Conservation (phyloP, 2,797 vertebrate genomes). For the Paratrypauchen microcephalus region DNA sequence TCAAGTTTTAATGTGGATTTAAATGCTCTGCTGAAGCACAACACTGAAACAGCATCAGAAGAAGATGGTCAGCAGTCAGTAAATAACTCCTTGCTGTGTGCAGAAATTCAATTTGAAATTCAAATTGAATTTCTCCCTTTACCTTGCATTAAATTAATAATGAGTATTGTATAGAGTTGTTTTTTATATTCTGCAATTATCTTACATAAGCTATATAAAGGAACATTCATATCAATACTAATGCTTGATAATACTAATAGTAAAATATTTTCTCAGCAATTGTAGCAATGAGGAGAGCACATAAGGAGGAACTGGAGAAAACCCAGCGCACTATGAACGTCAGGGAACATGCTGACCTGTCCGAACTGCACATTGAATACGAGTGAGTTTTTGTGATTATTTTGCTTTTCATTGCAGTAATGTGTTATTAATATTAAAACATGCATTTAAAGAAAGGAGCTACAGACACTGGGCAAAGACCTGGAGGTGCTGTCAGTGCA, state of each 20-base stretch:
- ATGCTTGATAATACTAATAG: no score
- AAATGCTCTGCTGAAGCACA: constrained; percentile 72
- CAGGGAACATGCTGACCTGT: constrained; percentile 81
- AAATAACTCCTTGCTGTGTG: constrained; percentile 26
- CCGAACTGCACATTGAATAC: constrained; percentile 81
- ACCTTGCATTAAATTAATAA: background rate
- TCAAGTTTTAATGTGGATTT: constrained; percentile 29
- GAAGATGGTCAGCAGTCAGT: constrained; percentile 80
- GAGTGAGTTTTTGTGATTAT: constrained; percentile 75
- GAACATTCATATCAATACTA: background rate
- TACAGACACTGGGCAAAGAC: constrained; percentile 88
- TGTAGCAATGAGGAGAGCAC: constrained; percentile 90
- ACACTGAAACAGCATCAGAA: constrained; percentile 70
- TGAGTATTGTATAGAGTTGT: background rate
- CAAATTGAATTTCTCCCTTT: no score
- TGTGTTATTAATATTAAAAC: background rate
- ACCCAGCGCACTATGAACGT: constrained; percentile 81
- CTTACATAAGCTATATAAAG: background rate
- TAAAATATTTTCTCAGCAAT: constrained; percentile 56
- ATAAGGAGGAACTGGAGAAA: constrained; percentile 89
- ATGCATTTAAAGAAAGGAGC: constrained; percentile 80
- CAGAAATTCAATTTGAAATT: no score
- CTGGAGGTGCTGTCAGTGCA: constrained; percentile 90
- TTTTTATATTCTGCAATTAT: background rate
- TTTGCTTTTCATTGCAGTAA: background rate